Base-by-base conservation (phyloP, 2,797 vertebrate genomes). In the Eleutherodactylus coqui region DNA sequence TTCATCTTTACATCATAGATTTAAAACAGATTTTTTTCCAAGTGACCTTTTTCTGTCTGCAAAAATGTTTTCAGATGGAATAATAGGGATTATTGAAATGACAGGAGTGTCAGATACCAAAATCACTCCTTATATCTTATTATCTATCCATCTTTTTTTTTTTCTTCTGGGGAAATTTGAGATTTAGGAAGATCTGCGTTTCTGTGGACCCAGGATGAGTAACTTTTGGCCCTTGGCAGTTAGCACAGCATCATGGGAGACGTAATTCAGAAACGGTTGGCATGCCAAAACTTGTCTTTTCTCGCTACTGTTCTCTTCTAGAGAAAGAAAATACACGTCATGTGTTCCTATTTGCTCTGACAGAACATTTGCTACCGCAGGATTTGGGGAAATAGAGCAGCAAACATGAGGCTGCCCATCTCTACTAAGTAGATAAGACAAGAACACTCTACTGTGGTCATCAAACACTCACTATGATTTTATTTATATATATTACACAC, bases 1-100 rank as follows among this genome's bases (percentile, higher is more conserved):
- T 87, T 80, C 82, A 87, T 80, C 80, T 84, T 84, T 87, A 79
- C 86, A 84, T 84, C 69, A 80, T 87, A 58, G 43, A 67, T 86
- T 51, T 53, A 51, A 75, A 73, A 62, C 62, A 79, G 86, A 87
- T 87, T 87, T n/a, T n/a, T n/a, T 80, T 84, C 82, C 82, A 64
- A 87, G 82, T 87, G 82, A 84, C 82, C 76, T 87, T 87, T 83
- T 82, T 60, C 75, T 79, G 67, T 82, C 72, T 83, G 38, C 36
- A 86, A 41, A n/a, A 60, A 67, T 77, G 47, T 60, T 76, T 49
- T 78, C 62, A 78, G 80, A 87, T 86, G 36, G 70, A 78, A 87
- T 78, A 70, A 72, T 45, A 10, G 7, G 38, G 21, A 83, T 29
- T 72, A 49, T 78, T 79, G 41, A 13, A 32, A 72, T 87, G 47